Base-by-base conservation (phyloP, 2,113 vertebrate genomes). In the Hyaena hyaena region DNA sequence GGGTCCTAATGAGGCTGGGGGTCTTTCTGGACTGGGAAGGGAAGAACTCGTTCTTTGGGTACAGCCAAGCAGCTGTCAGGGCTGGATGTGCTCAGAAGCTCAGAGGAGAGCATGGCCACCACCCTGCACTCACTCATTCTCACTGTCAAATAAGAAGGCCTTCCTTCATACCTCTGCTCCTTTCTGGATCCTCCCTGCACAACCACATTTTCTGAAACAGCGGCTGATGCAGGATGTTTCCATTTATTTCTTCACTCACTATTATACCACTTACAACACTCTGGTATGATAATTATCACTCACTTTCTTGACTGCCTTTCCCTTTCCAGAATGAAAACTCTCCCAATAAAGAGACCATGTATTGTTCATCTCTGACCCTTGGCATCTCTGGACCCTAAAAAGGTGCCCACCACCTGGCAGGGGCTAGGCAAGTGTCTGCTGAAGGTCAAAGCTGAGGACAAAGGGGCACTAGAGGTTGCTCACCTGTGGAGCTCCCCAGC, bases 401-500 rank as follows among this genome's bases (percentile, higher is more conserved):
- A 50, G 58, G 55, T 55, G 2, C 21, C 61, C 16, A 21, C 45
- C 31, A 90, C 10, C 2, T 23, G 63, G 85, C 7, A 80, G 53
- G 76, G 21, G 14, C 31, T 93, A 76, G 63, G 86, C 33, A 43
- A 43, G 65, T 10, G 19, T 65, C 43, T 61, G 4, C 19, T 81
- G 45, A 66, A 17, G 69, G 90, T 90, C n/a, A 11, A 66, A 33
- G 15, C 21, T 28, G 2, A 93, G 73, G 6, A 55, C 8, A 50
- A 50, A 10, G 1, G 53, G 28, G 4, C 8, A 3, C 50, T 16
- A 17, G 76, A 31, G 28, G 55, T 43, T 68, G 17, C 8, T 98
- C 99, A 99, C 99, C 99, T 99, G 98, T 97, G 98, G 79, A 99
- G 99, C 81, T 99, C 99, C 98, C 99, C 99, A 10, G 99, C 98